Evolutionary conservation across 37 sponge, comb jelly and placozoan genomes (phyloP), one percentile per base, ranked within the genome.

Genomic region (Cliona cf. orientalis): DNA sequence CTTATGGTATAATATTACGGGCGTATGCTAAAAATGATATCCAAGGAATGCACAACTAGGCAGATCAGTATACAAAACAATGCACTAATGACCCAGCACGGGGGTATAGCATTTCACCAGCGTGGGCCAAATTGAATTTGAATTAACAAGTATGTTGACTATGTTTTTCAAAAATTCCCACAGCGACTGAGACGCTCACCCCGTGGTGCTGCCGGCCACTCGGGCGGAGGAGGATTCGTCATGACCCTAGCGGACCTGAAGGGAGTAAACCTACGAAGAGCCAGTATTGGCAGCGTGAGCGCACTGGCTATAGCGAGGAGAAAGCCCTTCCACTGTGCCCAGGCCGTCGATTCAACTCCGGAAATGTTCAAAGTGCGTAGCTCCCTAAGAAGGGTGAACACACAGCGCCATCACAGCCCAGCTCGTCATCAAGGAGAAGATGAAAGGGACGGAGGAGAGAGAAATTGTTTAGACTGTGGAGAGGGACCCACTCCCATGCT

Each of bases 401-500:
- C 55, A 19, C 11, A 11, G 14, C 17, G 55, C 17, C 55, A 49
- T 49, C 55, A 49, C 14, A 49, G 55, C 41, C 42, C 60, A 43
- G 46, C 5, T 71, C 9, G 25, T 67, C 49, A 60, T 72, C 82
- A 4, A 28, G 72, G 14, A 79, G 79, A 5, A 77, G 71, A 1
- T 42, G 55, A 32, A n/a, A 46, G 39, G 0, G 59, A 14, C 21
- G 23, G 0, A 21, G 26, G 25, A 40, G 77, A 61, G 57, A 83
- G 41, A 44, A 72, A 35, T 46, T 58, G 37, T 22, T 32, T 38
- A 19, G 71, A 49, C 23, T 39, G 31, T 86, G 91, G 87, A 3
- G 74, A 71, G 32, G 91, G 91, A 22, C 65, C 81, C 23, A 86
- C 87, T n/a, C 91, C 91, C 32, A 77, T 86, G 73, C 68, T 91